Percentiles rank a stretch among this genome's conserved stretches.
Evolutionary conservation across 1,140 invertebrate genomes (phyloP).

Genomic region (Saccostrea glomerata): DNA sequence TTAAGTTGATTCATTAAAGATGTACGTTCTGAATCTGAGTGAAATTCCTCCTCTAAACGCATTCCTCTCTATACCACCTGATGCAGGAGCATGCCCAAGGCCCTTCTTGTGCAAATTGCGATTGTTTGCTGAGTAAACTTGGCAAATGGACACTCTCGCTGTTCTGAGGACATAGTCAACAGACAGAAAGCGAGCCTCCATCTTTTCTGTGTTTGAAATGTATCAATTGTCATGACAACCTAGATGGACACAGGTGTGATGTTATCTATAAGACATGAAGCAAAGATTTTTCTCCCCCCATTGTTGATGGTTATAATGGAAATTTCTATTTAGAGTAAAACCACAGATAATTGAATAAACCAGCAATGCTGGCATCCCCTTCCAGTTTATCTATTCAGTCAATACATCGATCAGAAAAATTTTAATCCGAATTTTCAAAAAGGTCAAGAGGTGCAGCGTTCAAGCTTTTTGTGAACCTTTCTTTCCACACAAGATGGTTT

Average conservation of each 20-base stretch:
- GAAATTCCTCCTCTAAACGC: neutral
- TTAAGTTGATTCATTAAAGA: too few relatives aligned
- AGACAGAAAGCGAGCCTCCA: neutral
- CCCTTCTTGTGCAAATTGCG: neutral
- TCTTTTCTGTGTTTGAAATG: slow-evolving; percentile 24
- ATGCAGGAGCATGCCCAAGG: neutral
- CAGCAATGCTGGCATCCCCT: neutral
- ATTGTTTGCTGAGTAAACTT: slow-evolving; percentile 8
- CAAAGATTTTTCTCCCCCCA: neutral
- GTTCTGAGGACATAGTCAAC: slow-evolving; percentile 1
- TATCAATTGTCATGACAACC: slow-evolving; percentile 35
- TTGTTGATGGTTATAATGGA: neutral
- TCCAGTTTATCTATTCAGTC: slow-evolving; percentile 4
- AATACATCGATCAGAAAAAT: neutral
- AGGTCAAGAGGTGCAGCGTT: slow-evolving; percentile 8
- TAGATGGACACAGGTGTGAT: slow-evolving; percentile 30
- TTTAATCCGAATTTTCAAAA: slow-evolving; percentile 25
- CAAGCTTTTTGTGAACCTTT: neutral
- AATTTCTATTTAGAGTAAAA: slow-evolving; percentile 23
- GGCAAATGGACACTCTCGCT: slow-evolving; percentile 15
- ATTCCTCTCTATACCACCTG: neutral
- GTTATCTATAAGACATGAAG: slow-evolving; percentile 3
- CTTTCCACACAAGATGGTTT: neutral
- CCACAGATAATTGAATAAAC: slow-evolving; percentile 19
- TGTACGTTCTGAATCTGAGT: neutral